Evolutionary conservation across 2,888 invertebrate genomes (phyloP).

Genomic region (Apomyelois bistriatella): DNA sequence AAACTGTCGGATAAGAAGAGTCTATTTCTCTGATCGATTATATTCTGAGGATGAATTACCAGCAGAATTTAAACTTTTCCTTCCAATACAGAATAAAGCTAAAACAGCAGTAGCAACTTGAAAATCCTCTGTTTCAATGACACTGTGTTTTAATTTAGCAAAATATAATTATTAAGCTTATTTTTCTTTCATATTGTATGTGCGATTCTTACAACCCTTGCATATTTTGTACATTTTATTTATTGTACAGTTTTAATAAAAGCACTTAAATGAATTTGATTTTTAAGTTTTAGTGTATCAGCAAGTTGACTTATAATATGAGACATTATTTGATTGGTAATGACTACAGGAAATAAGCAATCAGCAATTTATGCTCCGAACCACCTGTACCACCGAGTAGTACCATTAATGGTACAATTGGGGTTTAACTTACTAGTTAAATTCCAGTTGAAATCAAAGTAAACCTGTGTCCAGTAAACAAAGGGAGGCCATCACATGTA

Average conservation of each 20-base stretch:
- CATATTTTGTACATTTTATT: conserved; percentile 20
- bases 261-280: conserved; percentile 11
- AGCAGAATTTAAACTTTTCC: conserved; percentile 96
- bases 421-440: too few relatives aligned
- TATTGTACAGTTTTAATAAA: conserved; percentile 26
- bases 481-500: too few relatives aligned
- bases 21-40: conserved; percentile 93
- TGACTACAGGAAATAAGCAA: too few relatives aligned
- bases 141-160: conserved; percentile 39
- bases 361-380: too few relatives aligned
- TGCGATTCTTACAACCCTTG: conserved; percentile 36
- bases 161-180: conserved; percentile 53
- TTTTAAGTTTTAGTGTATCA: background rate
- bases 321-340: too few relatives aligned
- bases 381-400: too few relatives aligned
- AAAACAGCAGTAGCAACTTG: conserved; percentile 76
- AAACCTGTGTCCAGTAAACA: too few relatives aligned
- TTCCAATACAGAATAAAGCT: conserved; percentile 92
- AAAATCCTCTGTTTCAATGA: conserved; percentile 27
- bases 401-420: too few relatives aligned
- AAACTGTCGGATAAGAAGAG: conserved; percentile 94
- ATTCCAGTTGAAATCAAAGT: too few relatives aligned
- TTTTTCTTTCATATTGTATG: conserved; percentile 37
- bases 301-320: background rate
- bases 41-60: conserved; percentile 97